These are phyloP conservation scores for Chelonia mydas DNA, from an alignment of 2,797 vertebrate genomes.

Conservation along the genomic window DNA sequence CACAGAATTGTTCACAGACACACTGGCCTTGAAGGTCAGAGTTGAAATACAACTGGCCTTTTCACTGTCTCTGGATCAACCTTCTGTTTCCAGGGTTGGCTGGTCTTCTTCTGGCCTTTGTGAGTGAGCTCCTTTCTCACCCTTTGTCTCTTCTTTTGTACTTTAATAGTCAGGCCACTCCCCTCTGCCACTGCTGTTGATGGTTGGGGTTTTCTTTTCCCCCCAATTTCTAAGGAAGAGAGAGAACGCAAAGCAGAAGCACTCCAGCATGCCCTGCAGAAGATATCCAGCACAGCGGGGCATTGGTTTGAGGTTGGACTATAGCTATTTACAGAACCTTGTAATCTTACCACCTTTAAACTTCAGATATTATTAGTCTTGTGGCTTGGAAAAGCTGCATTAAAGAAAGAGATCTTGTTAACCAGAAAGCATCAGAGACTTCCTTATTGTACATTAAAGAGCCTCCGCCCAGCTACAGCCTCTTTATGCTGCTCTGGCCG, in stretches of 20 bases:
- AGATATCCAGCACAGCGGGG: neutral
- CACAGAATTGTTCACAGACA: neutral
- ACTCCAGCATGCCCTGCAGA: constrained; percentile 3
- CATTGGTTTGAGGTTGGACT: neutral
- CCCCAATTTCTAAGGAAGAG: constrained; percentile 34
- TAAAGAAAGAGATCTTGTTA: neutral
- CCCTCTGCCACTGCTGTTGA: neutral
- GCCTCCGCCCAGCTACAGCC: neutral
- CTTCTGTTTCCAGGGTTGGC: neutral
- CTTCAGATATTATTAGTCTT: constrained; percentile 8
- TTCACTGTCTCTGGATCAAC: neutral
- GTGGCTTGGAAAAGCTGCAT: neutral
- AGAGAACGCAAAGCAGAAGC: neutral
- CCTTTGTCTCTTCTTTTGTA: neutral
- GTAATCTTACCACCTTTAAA: neutral
- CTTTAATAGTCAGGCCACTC: neutral
- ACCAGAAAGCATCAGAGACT: neutral
- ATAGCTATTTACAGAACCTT: constrained; percentile 40
- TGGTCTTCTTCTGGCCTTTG: neutral
- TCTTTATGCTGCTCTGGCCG: neutral
- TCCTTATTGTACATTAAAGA: neutral
- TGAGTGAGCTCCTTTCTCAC: neutral
- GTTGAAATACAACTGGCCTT: neutral
- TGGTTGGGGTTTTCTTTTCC: neutral
- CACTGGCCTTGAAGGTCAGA: constrained; percentile 8